Conservation (phyloP, 1,140 invertebrate genomes). For the Coboldia fuscipes region DNA sequence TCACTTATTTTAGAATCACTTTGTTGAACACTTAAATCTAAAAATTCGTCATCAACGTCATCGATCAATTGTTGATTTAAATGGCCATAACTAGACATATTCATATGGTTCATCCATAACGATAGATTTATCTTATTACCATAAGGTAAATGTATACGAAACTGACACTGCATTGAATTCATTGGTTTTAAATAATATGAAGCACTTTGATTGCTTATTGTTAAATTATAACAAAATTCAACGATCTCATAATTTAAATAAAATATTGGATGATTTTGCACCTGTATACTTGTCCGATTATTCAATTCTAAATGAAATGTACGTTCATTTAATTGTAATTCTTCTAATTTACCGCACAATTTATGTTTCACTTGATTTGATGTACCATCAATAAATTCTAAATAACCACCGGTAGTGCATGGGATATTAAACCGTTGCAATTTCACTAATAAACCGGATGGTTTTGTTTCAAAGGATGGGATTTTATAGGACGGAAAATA, state of each 20-base stretch:
- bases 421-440: conserved; percentile 37
- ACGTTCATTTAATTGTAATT: conserved; percentile 27
- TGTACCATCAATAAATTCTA: conserved; percentile 22
- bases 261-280: conserved; percentile 34
- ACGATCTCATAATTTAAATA: conserved; percentile 32
- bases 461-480: conserved; percentile 12
- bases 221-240: conserved; percentile 39
- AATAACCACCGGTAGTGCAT: conserved; percentile 27
- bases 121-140: conserved; percentile 32
- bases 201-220: conserved; percentile 31
- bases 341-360: conserved; percentile 38
- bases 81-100: not conserved
- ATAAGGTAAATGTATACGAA: conserved; percentile 36
- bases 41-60: conserved; percentile 1
- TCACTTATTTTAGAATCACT: not conserved
- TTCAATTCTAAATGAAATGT: conserved; percentile 27
- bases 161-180: conserved; percentile 29
- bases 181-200: conserved; percentile 29
- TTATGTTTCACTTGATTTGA: too few species aligned
- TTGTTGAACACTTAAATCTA: conserved; percentile 1
- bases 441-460: conserved; percentile 29
- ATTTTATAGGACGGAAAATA: conserved; percentile 19
- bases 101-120: conserved; percentile 12
- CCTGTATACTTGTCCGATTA: conserved; percentile 20
- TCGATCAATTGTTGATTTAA: not conserved